These are phyloP conservation scores for Platysternon megacephalum DNA, from an alignment of 2,113 vertebrate species.

Conservation along the genomic window DNA sequence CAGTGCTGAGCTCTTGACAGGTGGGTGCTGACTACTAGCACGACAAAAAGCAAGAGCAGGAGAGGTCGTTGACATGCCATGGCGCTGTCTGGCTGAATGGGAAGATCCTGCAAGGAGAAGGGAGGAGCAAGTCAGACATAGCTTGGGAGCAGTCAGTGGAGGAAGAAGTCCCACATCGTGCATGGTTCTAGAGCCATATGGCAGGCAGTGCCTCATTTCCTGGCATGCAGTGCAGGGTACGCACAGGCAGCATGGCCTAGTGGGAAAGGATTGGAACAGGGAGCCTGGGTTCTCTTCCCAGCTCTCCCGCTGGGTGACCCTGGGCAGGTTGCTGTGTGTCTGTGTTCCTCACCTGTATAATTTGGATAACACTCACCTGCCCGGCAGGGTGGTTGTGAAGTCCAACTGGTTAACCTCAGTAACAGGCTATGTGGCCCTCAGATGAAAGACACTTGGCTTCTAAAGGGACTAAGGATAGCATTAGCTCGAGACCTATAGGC, in stretches of 20 bases:
- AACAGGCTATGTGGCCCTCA: neutral
- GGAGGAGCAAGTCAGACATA: neutral
- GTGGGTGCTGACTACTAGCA: conserved; percentile 77
- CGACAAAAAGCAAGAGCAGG: conserved; percentile 79
- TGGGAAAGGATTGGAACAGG: neutral
- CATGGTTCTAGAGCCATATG: neutral
- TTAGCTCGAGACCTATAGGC: neutral
- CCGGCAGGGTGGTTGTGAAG: neutral
- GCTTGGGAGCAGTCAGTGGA: neutral
- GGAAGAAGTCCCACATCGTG: neutral
- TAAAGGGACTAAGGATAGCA: neutral
- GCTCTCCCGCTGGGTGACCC: neutral
- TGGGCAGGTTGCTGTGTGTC: neutral
- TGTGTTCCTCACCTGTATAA: neutral
- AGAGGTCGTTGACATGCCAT: conserved; percentile 77
- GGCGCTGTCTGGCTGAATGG: neutral
- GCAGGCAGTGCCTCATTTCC: neutral
- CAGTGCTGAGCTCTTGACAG: conserved; percentile 85
- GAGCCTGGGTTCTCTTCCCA: neutral
- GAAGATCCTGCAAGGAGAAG: neutral
- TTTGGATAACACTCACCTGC: neutral
- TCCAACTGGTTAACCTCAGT: neutral
- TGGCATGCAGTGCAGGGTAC: neutral
- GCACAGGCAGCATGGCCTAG: neutral
- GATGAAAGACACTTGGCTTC: neutral